These are phyloP conservation scores for Microplitis deprimator DNA, from an alignment of 2,888 invertebrate species.

Conservation along the genomic window DNA sequence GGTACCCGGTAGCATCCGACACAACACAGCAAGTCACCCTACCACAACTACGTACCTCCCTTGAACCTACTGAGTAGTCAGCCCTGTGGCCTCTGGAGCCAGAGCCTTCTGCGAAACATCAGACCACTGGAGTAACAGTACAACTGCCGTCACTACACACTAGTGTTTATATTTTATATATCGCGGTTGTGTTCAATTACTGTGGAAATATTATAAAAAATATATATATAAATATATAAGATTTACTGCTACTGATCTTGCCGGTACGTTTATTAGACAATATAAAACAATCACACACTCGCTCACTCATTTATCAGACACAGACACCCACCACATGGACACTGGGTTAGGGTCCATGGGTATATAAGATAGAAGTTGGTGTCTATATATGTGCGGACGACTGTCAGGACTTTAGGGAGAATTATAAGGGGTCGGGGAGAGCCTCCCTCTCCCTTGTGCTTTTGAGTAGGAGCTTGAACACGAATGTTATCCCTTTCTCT, in stretches of 20 bases:
- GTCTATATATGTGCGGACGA: neutral
- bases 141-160: neutral
- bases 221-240: too few relatives aligned
- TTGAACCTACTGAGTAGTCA: neutral
- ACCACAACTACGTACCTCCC: conserved; percentile 28
- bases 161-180: neutral
- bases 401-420: conserved; percentile 2
- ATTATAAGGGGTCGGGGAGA: conserved; percentile 37
- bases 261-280: conserved; percentile 4
- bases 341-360: too few relatives aligned
- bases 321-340: neutral
- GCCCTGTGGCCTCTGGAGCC: conserved; percentile 35
- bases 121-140: neutral
- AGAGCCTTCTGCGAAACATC: conserved; percentile 28
- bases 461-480: conserved; percentile 25
- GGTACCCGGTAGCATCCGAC: conserved; percentile 68
- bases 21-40: conserved; percentile 66
- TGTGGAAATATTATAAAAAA: too few relatives aligned
- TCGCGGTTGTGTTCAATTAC: neutral
- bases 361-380: neutral
- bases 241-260: too few relatives aligned
- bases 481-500: conserved; percentile 37
- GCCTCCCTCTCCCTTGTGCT: conserved; percentile 40
- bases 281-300: conserved; percentile 17
- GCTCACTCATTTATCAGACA: neutral